A percentile compares a stretch with the other conserved stretches of the same genome.
These are phyloP conservation scores for Patella caerulea DNA, from an alignment of 2,888 invertebrate genomes.

Conservation along the genomic window DNA sequence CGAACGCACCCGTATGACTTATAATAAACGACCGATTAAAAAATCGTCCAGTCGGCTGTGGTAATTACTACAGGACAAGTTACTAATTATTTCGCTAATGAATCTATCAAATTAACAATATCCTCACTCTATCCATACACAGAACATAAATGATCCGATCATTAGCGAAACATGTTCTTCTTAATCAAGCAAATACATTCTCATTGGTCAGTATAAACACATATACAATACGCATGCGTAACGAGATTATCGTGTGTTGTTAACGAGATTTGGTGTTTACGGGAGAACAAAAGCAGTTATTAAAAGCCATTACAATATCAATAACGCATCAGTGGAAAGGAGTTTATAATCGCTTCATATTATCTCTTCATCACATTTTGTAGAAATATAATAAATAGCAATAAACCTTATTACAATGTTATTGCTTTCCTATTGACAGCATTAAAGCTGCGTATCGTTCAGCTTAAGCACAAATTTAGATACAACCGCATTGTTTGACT, in stretches of 20 bases:
- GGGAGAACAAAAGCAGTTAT: not conserved
- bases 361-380: too few relatives aligned
- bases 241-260: constrained; percentile 9
- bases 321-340: not conserved
- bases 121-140: not conserved
- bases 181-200: constrained; percentile 1
- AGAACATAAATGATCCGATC: not conserved
- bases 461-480: too few relatives aligned
- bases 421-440: too few relatives aligned
- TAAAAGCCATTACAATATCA: not conserved
- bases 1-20: too few relatives aligned
- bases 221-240: not conserved
- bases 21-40: not conserved
- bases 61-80: not conserved
- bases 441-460: too few relatives aligned
- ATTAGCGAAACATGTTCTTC: not conserved
- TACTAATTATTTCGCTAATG: constrained; percentile 4
- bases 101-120: not conserved
- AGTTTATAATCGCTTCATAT: too few relatives aligned
- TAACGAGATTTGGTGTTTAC: constrained; percentile 12
- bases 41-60: constrained; percentile 6
- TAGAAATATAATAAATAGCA: too few relatives aligned
- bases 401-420: too few relatives aligned
- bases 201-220: not conserved
- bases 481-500: too few relatives aligned